These are phyloP conservation scores for Corythucha ciliata DNA, from an alignment of 2,888 invertebrate genomes.

Conservation along the genomic window DNA sequence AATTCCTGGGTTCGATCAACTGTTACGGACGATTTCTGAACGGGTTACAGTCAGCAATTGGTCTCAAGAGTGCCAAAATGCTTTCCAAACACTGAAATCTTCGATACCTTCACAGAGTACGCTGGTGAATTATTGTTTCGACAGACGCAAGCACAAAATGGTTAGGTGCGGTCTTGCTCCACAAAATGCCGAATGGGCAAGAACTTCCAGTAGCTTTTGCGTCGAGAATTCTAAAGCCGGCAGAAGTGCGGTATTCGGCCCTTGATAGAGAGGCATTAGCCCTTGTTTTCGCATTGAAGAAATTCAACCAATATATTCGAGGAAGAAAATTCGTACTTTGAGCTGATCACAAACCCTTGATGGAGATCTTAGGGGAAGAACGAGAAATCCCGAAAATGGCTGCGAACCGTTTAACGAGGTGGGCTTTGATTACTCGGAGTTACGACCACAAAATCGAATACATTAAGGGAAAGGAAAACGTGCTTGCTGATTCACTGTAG, in stretches of 20 bases:
- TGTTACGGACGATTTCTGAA: neutral
- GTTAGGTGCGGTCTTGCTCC: constrained; percentile 14
- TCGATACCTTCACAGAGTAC: neutral
- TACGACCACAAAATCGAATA: neutral
- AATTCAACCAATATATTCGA: constrained; percentile 1
- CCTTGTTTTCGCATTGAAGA: neutral
- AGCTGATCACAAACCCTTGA: constrained; percentile 4
- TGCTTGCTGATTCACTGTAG: constrained; percentile 15
- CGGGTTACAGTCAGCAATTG: neutral
- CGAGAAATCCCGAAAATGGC: neutral
- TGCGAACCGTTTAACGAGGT: neutral
- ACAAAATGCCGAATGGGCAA: constrained; percentile 4
- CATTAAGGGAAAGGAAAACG: constrained; percentile 11
- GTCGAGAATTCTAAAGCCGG: neutral
- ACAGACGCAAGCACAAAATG: neutral
- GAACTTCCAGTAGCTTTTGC: constrained; percentile 4
- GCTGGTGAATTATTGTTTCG: neutral
- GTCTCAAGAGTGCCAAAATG: neutral
- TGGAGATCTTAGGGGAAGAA: neutral
- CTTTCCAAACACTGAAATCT: constrained; percentile 1
- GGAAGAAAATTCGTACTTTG: neutral
- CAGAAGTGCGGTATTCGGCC: constrained; percentile 5
- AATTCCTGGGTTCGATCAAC: neutral
- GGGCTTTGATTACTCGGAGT: neutral
- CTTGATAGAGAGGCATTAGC: constrained; percentile 9